A percentile compares a stretch with the other conserved stretches of the same genome.
Conservation (phyloP, 1,140 invertebrate species). For the Meloidogyne exigua region DNA sequence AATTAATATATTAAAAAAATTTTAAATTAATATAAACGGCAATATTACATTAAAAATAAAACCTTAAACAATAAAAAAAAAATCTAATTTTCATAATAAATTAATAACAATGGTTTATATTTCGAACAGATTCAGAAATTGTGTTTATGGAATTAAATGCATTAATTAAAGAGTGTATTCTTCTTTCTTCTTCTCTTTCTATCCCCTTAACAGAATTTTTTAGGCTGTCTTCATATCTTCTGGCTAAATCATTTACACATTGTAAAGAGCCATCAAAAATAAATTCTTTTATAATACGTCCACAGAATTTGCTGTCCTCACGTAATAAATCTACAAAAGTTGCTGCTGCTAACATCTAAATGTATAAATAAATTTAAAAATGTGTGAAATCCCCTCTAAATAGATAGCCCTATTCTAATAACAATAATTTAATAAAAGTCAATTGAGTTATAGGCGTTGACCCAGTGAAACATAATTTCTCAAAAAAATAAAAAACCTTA, state of each 20-base stretch:
- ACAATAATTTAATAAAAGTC: background rate
- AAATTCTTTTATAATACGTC: constrained; percentile 24
- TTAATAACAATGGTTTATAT: background rate
- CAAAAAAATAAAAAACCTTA: constrained; percentile 20
- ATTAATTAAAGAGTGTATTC: constrained; percentile 11
- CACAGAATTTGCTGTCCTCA: constrained; percentile 25
- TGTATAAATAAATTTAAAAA: background rate
- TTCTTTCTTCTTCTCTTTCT: constrained; percentile 6
- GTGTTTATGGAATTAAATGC: constrained; percentile 5
- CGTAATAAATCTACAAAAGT: constrained; percentile 30
- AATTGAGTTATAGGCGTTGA: no score
- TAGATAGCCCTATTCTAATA: background rate
- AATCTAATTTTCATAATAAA: background rate
- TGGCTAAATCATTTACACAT: constrained; percentile 24
- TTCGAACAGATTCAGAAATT: constrained; percentile 13
- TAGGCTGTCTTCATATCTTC: background rate
- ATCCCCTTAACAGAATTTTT: background rate
- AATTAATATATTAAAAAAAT: background rate
- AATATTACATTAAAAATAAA: constrained; percentile 4
- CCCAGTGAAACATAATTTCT: background rate
- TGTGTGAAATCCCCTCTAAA: background rate
- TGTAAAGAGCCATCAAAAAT: constrained; percentile 28
- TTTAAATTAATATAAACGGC: background rate
- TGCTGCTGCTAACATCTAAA: constrained; percentile 30
- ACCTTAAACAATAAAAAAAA: background rate